These are phyloP conservation scores for Toxostoma redivivum DNA, from an alignment of 2,113 vertebrate species.

Conservation along the genomic window DNA sequence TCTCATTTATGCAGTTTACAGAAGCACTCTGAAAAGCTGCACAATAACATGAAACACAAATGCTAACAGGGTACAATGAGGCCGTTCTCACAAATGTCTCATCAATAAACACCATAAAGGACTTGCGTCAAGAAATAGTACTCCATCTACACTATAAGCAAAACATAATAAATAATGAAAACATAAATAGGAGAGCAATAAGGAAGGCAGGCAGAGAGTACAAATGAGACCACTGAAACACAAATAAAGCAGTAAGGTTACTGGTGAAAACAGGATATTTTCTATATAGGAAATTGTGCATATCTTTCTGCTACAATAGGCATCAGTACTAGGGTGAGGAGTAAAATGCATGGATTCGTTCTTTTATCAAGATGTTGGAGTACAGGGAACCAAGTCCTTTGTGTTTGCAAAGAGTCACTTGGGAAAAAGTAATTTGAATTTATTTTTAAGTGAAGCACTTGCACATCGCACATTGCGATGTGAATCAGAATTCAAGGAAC, in stretches of 20 bases:
- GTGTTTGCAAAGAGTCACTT: neutral
- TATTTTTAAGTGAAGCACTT: neutral
- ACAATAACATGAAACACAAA: neutral
- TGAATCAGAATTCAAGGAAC: neutral
- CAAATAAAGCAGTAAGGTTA: constrained; percentile 18
- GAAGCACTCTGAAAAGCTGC: neutral
- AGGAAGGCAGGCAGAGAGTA: constrained; percentile 12
- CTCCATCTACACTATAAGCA: neutral
- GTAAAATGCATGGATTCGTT: neutral
- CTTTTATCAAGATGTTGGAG: neutral
- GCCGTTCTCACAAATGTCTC: neutral
- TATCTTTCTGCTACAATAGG: neutral
- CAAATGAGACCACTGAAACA: neutral
- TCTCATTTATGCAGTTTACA: neutral
- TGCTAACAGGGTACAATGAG: neutral
- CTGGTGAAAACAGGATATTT: neutral
- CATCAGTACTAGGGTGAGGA: neutral
- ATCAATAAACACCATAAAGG: constrained; percentile 44
- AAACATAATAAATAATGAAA: constrained; percentile 15
- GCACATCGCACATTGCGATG: neutral
- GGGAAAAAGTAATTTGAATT: neutral
- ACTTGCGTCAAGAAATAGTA: neutral
- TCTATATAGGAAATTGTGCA: neutral
- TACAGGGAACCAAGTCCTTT: neutral
- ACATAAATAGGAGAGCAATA: constrained; percentile 18